Conservation (phyloP, 92 coral and sea anemone species). For the Porites rus region DNA sequence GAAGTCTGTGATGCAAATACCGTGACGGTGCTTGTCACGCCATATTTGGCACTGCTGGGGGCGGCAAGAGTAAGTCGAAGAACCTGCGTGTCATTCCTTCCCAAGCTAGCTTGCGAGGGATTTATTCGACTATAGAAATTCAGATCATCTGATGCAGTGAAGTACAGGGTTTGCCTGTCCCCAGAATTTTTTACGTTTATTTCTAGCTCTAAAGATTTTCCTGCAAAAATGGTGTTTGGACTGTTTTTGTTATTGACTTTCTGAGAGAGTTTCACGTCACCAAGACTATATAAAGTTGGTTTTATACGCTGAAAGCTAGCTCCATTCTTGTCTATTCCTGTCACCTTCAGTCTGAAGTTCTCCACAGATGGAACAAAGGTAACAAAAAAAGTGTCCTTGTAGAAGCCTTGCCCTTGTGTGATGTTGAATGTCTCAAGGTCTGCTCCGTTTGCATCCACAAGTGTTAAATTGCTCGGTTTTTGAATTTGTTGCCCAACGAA, state of each 20-base stretch:
- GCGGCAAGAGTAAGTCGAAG: conserved; percentile 24
- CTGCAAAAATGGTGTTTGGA: conserved; percentile 39
- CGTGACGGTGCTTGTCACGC: conserved; percentile 53
- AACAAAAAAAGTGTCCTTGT: conserved; percentile 54
- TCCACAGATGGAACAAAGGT: conserved; percentile 37
- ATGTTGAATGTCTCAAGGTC: conserved; percentile 49
- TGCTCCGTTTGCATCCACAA: conserved; percentile 48
- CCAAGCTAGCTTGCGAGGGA: not conserved
- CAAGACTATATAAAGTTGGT: conserved; percentile 37
- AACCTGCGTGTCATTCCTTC: conserved; percentile 14
- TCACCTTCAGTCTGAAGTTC: conserved; percentile 41
- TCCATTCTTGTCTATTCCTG: conserved; percentile 47
- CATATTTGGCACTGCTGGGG: conserved; percentile 34
- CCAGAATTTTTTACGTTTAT: conserved; percentile 44
- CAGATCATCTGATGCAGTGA: conserved; percentile 56
- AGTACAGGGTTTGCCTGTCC: conserved; percentile 21
- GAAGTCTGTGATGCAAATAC: conserved; percentile 52
- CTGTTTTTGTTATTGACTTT: not conserved
- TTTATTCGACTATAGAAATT: not conserved
- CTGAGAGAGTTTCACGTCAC: conserved; percentile 39
- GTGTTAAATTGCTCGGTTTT: conserved; percentile 16
- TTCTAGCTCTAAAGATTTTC: conserved; percentile 8
- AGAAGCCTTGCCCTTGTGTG: conserved; percentile 48
- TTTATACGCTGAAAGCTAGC: conserved; percentile 47
- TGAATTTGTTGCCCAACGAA: conserved; percentile 29